Conservation (phyloP, 37 sponge, comb jelly and placozoan species). For the Diacarnus erythraeanus region DNA sequence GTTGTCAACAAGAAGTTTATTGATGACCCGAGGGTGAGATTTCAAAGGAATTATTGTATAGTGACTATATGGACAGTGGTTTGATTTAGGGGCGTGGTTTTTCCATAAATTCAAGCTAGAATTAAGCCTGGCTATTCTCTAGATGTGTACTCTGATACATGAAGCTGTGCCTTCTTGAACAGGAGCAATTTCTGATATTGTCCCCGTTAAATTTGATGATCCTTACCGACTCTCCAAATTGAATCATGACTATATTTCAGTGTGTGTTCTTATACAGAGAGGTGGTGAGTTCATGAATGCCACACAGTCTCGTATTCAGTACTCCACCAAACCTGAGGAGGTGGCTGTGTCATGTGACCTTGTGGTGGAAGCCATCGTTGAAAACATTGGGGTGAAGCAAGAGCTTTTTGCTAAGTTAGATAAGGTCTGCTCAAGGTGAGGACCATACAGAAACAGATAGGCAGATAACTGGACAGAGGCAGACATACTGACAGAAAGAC, state of each 20-base stretch:
- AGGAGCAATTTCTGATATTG: too few species aligned
- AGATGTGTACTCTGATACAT: too few species aligned
- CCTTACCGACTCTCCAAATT: too few species aligned
- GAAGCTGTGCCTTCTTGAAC: too few species aligned
- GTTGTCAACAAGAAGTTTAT: conserved; percentile 86
- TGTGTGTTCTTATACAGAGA: conserved; percentile 19
- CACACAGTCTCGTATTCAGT: conserved; percentile 43
- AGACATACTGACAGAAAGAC: too few species aligned
- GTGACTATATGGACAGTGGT: too few species aligned
- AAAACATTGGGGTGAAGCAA: conserved; percentile 84
- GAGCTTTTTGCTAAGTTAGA: conserved; percentile 83
- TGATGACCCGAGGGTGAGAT: conserved; percentile 68
- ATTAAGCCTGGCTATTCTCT: too few species aligned
- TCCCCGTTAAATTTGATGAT: too few species aligned
- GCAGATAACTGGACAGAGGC: too few species aligned
- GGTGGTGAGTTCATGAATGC: conserved; percentile 48
- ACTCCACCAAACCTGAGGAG: conserved; percentile 15
- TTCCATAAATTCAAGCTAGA: too few species aligned
- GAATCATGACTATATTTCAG: background rate
- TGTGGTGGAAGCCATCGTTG: conserved; percentile 94
- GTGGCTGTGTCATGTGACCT: conserved; percentile 58
- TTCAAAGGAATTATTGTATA: background rate
- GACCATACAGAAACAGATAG: too few species aligned
- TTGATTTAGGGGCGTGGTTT: too few species aligned
- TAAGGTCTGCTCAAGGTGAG: conserved; percentile 67